phyloP scores from a whole-genome alignment of 2,888 invertebrate species.

The Caradrina kadenii region DNA sequence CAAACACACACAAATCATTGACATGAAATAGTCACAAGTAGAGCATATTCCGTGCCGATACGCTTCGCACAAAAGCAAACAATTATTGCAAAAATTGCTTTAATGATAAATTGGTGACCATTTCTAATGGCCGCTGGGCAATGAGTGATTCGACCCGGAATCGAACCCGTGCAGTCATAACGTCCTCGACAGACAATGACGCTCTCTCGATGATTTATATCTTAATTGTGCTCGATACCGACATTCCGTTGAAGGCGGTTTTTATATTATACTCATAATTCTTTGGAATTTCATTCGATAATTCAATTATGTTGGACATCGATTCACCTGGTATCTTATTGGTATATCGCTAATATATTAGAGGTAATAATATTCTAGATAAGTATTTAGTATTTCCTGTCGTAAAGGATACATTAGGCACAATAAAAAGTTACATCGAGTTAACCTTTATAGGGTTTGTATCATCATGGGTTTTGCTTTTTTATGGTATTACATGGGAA shows the following conservation, averaged over 20 bases:
- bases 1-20: constrained; percentile 24
- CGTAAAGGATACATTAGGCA: constrained; percentile 54
- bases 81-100: constrained; percentile 90
- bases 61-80: constrained; percentile 80
- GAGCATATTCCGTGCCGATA: constrained; percentile 74
- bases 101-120: constrained; percentile 90
- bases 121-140: constrained; percentile 86
- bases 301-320: constrained; percentile 59
- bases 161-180: constrained; percentile 86
- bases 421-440: constrained; percentile 57
- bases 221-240: constrained; percentile 84
- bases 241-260: constrained; percentile 80
- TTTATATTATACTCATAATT: constrained; percentile 82
- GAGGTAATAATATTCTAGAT: constrained; percentile 59
- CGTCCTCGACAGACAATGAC: constrained; percentile 85
- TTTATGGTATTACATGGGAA: constrained; percentile 29
- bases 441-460: constrained; percentile 56
- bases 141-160: constrained; percentile 82
- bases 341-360: constrained; percentile 59
- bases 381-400: constrained; percentile 62
- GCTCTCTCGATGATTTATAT: constrained; percentile 88
- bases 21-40: constrained; percentile 62
- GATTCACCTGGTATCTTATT: constrained; percentile 62
- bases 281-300: constrained; percentile 72
- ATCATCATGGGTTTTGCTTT: constrained; percentile 48